Evolutionary conservation across 2,797 vertebrate species (phyloP), one percentile per base, ranked within the genome.

Genomic region (Cossypha niveicapilla): DNA sequence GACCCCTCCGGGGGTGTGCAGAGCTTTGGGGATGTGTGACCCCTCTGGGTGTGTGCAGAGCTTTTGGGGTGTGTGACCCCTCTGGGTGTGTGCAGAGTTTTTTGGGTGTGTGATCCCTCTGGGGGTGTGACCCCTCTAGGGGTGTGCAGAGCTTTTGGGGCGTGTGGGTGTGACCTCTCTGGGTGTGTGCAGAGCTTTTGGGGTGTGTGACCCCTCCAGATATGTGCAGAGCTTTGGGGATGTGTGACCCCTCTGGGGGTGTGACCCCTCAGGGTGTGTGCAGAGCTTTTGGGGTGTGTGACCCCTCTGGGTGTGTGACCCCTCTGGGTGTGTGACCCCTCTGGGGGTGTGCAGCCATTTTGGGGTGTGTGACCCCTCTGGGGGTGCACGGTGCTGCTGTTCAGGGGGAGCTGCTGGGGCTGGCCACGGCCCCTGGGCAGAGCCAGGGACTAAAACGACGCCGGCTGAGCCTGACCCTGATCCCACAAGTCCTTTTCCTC

Each of bases 371-470:
- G 48, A 24, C 19, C 10, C 24, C 28, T 18, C 10, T 0, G 48
- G 48, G 41, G 41, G 41, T 42, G 18, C 18, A 42, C 42, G 42
- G 28, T 30, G 48, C 44, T 45, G 44, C 4, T 21, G 50, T 9
- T 32, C 27, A 1, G 6, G 14, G 15, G 5, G 34, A 15, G 35
- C 45, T 50, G 57, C 48, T 21, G 72, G 24, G 34, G 47, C 30
- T 18, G 68, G 63, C 16, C 1, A 0, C 1, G 0, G 15, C 10
- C 8, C 25, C 44, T 10, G 41, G 30, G 54, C 68, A 50, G 41
- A 37, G 10, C 19, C 28, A n/a, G 70, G 19, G 11, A 22, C 19
- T 11, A 10, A 51, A 51, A 19, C 1, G 19, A 7, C n/a, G 23
- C 12, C 0, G 1, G 1, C 42, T 45, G 68, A 39, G 39, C 48